Evolutionary conservation across 2,888 invertebrate genomes (phyloP).

Genomic region (Metellina segmentata): DNA sequence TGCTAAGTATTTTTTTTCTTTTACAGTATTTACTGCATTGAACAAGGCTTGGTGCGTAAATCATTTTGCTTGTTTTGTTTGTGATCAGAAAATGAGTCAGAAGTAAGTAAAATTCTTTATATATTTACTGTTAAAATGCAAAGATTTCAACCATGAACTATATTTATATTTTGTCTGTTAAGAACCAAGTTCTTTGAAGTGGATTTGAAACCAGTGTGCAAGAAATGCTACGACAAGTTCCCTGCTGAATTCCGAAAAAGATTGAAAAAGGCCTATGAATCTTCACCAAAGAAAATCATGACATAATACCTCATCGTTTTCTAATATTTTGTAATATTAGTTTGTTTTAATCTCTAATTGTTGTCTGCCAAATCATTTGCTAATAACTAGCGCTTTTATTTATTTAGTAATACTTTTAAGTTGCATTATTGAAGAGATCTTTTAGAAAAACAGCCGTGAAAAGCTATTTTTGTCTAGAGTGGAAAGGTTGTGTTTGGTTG

Average conservation of each 20-base stretch:
- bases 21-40: slow-evolving; percentile 95
- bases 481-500: background rate
- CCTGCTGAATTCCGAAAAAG: slow-evolving; percentile 95
- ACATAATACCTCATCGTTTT: slow-evolving; percentile 39
- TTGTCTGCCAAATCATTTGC: slow-evolving; percentile 46
- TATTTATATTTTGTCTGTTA: background rate
- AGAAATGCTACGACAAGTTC: slow-evolving; percentile 98
- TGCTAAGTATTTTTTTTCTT: slow-evolving; percentile 53
- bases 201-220: slow-evolving; percentile 97
- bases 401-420: slow-evolving; percentile 44
- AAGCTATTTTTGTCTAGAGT: background rate
- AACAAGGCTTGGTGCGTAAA: slow-evolving; percentile 99
- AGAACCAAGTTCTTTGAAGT: slow-evolving; percentile 98
- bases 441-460: background rate
- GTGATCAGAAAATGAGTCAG: slow-evolving; percentile 96
- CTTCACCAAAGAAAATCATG: slow-evolving; percentile 73
- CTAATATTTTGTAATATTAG: background rate
- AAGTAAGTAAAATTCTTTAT: slow-evolving; percentile 83
- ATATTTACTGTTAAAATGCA: background rate
- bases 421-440: background rate
- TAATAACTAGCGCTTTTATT: slow-evolving; percentile 43
- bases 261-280: slow-evolving; percentile 82
- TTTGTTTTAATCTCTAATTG: slow-evolving; percentile 2
- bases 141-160: background rate
- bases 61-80: slow-evolving; percentile 98